phyloP scores from a whole-genome alignment of 2,888 invertebrate genomes.

The Drosophila siamana region DNA sequence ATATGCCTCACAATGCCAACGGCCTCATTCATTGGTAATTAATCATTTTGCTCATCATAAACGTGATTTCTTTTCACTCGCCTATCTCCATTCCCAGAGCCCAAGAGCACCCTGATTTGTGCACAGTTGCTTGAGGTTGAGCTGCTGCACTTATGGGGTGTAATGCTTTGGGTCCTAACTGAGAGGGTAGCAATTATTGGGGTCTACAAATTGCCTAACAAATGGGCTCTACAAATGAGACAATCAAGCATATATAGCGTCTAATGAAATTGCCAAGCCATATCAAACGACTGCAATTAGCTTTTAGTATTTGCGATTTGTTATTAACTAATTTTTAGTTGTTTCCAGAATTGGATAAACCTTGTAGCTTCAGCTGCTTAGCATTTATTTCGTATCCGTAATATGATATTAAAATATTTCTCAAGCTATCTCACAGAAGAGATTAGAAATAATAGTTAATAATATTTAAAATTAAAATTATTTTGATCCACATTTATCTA shows the following conservation, averaged over 20 bases:
- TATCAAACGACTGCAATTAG: background rate
- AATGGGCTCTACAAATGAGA: constrained; percentile 44
- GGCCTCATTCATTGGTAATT: constrained; percentile 83
- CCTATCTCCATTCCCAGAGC: constrained; percentile 26
- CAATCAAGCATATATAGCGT: constrained; percentile 40
- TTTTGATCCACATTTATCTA: too few relatives aligned
- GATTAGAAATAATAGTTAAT: too few relatives aligned
- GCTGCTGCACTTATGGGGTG: constrained; percentile 19
- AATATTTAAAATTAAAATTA: too few relatives aligned
- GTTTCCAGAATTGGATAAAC: too few relatives aligned
- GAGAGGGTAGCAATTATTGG: constrained; percentile 33
- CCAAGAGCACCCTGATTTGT: constrained; percentile 56
- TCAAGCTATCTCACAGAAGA: too few relatives aligned
- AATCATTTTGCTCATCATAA: constrained; percentile 84
- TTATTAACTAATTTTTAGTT: background rate
- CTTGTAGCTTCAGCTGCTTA: too few relatives aligned
- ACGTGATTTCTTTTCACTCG: constrained; percentile 75
- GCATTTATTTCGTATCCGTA: too few relatives aligned
- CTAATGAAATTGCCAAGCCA: constrained; percentile 31
- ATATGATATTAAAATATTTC: too few relatives aligned
- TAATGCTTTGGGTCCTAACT: background rate
- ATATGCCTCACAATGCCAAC: constrained; percentile 62
- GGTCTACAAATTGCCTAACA: constrained; percentile 54
- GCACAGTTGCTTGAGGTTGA: constrained; percentile 40
- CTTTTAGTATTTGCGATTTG: background rate